These are phyloP conservation scores for human (Homo sapiens) DNA, from an alignment of 2,113 vertebrate species.

Conservation along the genomic window GRCh38 chr20:59587501-59588000, in stretches of 20 bases:
- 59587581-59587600: background rate
- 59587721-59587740: background rate
- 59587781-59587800: background rate
- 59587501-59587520: accelerated
- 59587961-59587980: background rate
- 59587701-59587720: accelerated
- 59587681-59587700: background rate
- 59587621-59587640: background rate
- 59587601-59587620: background rate
- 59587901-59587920: background rate
- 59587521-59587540: accelerated
- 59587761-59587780: background rate
- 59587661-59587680: background rate
- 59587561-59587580: background rate
- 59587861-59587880: accelerated
- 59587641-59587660: background rate
- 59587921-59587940: background rate
- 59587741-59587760: background rate
- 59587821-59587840: background rate
- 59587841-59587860: background rate
- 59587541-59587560: accelerated
- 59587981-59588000: background rate
- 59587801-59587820: background rate
- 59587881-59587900: background rate
- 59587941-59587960: accelerated